Base-by-base conservation (phyloP, 1,140 invertebrate species). In the Wiebesia pumilae region DNA sequence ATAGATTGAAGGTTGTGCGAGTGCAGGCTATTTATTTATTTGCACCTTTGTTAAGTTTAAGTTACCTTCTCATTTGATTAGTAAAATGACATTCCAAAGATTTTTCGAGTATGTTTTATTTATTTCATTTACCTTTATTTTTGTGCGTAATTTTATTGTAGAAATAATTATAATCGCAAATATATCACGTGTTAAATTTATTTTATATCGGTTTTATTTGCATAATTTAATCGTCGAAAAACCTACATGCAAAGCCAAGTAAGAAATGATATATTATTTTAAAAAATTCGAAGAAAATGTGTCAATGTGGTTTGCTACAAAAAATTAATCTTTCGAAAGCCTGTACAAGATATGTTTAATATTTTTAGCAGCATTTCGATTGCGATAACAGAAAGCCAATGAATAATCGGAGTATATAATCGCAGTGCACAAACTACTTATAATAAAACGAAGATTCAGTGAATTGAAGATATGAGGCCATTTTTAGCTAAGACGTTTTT, bases 81-180 rank as follows among this genome's bases (percentile, higher is more conserved):
- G 75, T 87, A 87, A 87, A 87, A 87, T 75, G 77, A 87, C 86
- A 87, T 87, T 87, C 86, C 86, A 87, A 87, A 87, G 86, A 87
- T 54, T 58, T 71, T 19, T 51, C 7, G 62, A 79, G 47, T 85
- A 71, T 40, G 27, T 79, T 54, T 80, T 38, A n/a, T 51, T 81
- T 81, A 40, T 84, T 87, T 83, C 27, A 83, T 83, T 71, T 81
- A 83, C 86, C 75, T 81, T 87, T 77, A n/a, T 14, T 14, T 75
- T 84, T 58, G 24, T n/a, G 19, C 12, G 1, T 83, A 51, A 40
- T 43, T 71, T 71, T 73, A 40, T 35, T 71, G 0, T 54, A 69
- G 14, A 51, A 47, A 54, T 67, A 19, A 9, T 47, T 51, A 16
- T 14, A 54, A 69, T 33, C 14, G 21, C 0, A 4, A 62, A 62